phyloP scores from a whole-genome alignment of 2,888 invertebrate species.

The Reticulitermes lucifugus region DNA sequence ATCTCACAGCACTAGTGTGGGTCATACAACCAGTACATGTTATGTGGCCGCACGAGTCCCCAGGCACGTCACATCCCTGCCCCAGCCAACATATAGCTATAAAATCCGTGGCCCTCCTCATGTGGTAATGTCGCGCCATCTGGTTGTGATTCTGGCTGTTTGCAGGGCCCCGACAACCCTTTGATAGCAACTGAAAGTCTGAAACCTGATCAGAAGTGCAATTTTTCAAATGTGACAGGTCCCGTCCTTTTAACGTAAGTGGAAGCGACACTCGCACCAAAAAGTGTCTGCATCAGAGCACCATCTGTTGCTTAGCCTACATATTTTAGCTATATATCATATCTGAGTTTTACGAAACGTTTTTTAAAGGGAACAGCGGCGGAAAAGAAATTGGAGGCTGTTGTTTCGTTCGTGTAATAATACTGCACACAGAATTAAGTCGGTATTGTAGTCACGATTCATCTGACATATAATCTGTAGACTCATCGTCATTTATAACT shows the following conservation, averaged over 20 bases:
- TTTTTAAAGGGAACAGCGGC: constrained; percentile 1
- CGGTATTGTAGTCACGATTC: background rate
- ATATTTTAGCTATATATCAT: constrained; percentile 9
- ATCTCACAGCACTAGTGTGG: no score
- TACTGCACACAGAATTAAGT: background rate
- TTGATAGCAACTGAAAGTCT: background rate
- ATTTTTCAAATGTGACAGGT: background rate
- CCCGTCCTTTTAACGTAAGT: background rate
- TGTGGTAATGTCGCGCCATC: background rate
- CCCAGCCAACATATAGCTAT: background rate
- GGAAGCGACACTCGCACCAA: background rate
- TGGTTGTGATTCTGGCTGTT: background rate
- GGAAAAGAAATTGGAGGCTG: background rate
- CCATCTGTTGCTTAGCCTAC: background rate
- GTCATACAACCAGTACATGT: background rate
- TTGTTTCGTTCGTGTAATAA: background rate
- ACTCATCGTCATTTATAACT: no score
- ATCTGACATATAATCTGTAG: no score
- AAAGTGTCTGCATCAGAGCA: background rate
- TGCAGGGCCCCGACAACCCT: background rate
- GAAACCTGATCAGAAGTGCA: background rate
- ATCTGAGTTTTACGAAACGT: background rate
- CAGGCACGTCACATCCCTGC: background rate
- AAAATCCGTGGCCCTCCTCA: background rate
- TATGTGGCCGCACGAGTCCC: background rate